phyloP scores from a whole-genome alignment of 2,113 vertebrate genomes.

The Seriola rivoliana region DNA sequence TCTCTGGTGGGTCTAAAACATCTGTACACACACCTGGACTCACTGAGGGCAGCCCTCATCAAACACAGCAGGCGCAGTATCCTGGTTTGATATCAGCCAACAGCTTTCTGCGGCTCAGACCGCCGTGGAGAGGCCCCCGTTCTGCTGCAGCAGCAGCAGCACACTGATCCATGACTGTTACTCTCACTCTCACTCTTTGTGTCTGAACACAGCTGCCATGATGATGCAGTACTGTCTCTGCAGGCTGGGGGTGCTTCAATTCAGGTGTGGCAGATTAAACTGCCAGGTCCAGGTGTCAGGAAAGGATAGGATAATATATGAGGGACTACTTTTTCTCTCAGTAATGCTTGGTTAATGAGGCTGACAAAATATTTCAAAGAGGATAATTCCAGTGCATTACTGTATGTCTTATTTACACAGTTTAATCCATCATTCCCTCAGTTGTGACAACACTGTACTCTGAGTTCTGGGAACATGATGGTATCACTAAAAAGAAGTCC shows the following conservation, averaged over 20 bases:
- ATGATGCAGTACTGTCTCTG: background rate
- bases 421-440: too few relatives aligned
- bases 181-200: constrained; percentile 2
- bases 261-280: constrained; percentile 10
- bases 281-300: constrained; percentile 1
- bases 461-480: background rate
- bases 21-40: constrained; percentile 57
- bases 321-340: background rate
- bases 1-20: constrained; percentile 8
- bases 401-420: too few relatives aligned
- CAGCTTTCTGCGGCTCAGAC: background rate
- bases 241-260: constrained; percentile 2
- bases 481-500: too few relatives aligned
- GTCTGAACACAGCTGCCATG: background rate
- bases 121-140: background rate
- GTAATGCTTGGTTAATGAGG: background rate
- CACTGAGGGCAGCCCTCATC: constrained; percentile 63
- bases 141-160: background rate
- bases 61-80: constrained; percentile 18
- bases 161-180: constrained; percentile 12
- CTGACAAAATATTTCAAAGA: background rate
- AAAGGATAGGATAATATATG: background rate
- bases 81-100: constrained; percentile 35
- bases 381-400: background rate
- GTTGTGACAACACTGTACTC: background rate